These are phyloP conservation scores for Parambassis ranga DNA, from an alignment of 2,797 vertebrate genomes.

Conservation along the genomic window DNA sequence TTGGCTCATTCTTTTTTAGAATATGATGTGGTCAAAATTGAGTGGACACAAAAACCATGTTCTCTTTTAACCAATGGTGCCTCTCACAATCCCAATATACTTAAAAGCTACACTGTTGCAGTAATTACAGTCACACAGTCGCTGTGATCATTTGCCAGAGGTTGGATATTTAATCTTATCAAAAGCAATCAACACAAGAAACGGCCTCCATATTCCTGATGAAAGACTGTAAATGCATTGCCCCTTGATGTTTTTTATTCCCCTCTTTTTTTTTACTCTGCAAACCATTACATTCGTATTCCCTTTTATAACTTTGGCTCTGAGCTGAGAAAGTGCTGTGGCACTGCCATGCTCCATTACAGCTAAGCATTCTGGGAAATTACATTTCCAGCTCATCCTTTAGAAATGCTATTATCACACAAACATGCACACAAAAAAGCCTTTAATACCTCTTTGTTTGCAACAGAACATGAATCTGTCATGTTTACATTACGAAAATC, in stretches of 20 bases:
- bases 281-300: constrained; percentile 43
- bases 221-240: constrained; percentile 24
- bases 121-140: constrained; percentile 41
- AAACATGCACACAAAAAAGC: not conserved
- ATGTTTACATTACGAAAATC: not conserved
- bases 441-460: constrained; percentile 1
- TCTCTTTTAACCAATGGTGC: constrained; percentile 7
- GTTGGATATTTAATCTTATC: constrained; percentile 52
- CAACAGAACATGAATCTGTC: not conserved
- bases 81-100: constrained; percentile 24
- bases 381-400: constrained; percentile 31
- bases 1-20: constrained; percentile 19
- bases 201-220: constrained; percentile 16
- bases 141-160: constrained; percentile 52
- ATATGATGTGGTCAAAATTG: constrained; percentile 40
- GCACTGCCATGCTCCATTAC: constrained; percentile 34
- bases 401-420: constrained; percentile 6
- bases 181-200: constrained; percentile 38
- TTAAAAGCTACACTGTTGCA: constrained; percentile 25
- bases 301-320: constrained; percentile 31
- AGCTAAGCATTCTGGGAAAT: constrained; percentile 22
- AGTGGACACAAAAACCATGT: constrained; percentile 44
- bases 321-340: constrained; percentile 16
- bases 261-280: constrained; percentile 22
- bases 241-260: constrained; percentile 20